These are phyloP conservation scores for Formicarius rufipectus DNA, from an alignment of 2,113 vertebrate genomes.

Conservation along the genomic window DNA sequence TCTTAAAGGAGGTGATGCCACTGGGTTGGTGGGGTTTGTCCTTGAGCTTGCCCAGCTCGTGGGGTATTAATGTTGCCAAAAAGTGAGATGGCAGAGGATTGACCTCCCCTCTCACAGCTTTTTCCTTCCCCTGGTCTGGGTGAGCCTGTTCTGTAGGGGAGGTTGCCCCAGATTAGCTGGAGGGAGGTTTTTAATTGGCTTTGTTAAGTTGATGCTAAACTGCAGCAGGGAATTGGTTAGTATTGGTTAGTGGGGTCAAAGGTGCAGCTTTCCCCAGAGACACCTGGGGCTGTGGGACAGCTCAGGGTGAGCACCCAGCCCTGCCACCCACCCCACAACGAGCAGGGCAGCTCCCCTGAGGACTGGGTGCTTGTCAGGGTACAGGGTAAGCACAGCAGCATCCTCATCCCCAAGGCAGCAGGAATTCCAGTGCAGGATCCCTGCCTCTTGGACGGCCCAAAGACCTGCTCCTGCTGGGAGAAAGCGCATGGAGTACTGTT, in stretches of 20 bases:
- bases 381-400: not conserved
- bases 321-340: fast-evolving
- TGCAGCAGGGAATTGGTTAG: not conserved
- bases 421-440: fast-evolving
- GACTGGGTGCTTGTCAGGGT: no score
- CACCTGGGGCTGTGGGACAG: fast-evolving
- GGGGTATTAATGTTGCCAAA: not conserved
- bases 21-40: not conserved
- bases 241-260: not conserved
- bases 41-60: not conserved
- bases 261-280: not conserved
- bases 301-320: not conserved
- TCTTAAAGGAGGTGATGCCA: not conserved
- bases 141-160: not conserved
- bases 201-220: not conserved
- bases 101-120: not conserved
- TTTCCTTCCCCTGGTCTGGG: not conserved
- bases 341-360: fast-evolving
- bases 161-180: not conserved
- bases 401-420: fast-evolving
- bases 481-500: fast-evolving
- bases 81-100: not conserved
- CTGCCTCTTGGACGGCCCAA: no score
- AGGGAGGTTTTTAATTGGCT: not conserved
- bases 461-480: fast-evolving